phyloP scores from a whole-genome alignment of 2,113 vertebrate species.

The Meles meles region DNA sequence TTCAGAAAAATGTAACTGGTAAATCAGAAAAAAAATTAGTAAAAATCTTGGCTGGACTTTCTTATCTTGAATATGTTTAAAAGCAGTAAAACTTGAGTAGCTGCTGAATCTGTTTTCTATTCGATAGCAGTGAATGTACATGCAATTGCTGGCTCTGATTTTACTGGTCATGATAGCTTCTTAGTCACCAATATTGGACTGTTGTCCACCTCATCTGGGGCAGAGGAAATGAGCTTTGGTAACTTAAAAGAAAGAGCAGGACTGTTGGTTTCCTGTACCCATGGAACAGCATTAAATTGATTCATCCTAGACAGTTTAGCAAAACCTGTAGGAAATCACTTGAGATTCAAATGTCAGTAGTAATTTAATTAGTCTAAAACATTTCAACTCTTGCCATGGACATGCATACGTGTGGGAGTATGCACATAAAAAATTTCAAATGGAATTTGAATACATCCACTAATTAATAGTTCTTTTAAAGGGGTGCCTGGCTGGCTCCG shows the following conservation, averaged over 20 bases:
- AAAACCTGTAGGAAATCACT: constrained; percentile 45
- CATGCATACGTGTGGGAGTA: not conserved
- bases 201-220: not conserved
- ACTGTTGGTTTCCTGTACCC: constrained; percentile 3
- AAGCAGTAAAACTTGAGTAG: not conserved
- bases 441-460: not conserved
- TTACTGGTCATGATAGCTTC: constrained; percentile 27
- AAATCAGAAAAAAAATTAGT: not conserved
- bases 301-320: not conserved
- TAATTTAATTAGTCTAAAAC: constrained; percentile 19
- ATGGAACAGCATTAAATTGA: constrained; percentile 23
- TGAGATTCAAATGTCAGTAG: not conserved
- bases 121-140: not conserved
- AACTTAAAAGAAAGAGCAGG: constrained; percentile 40
- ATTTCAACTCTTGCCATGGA: not conserved
- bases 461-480: constrained; percentile 17
- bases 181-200: not conserved
- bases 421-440: not conserved
- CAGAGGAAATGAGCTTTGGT: constrained; percentile 44
- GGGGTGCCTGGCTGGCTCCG: not conserved
- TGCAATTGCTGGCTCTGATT: not conserved
- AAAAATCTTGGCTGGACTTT: not conserved
- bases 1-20: not conserved
- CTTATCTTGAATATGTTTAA: not conserved
- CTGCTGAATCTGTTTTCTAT: not conserved